Percentiles rank a stretch among this genome's conserved stretches.
phyloP scores from a whole-genome alignment of 2,113 vertebrate genomes.

The Patagioenas fasciata region DNA sequence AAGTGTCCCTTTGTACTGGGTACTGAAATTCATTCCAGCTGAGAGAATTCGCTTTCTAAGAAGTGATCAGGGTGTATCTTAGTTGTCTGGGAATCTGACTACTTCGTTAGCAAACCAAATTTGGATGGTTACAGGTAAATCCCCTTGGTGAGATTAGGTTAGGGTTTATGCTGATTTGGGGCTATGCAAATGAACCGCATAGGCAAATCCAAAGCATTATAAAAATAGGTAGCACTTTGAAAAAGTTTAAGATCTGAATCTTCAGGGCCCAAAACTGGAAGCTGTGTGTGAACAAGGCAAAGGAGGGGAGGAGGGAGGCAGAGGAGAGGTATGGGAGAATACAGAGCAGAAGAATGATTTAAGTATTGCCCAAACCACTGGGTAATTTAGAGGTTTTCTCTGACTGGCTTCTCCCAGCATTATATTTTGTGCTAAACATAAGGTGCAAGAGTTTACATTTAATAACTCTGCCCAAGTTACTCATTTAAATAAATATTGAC shows the following conservation, averaged over 20 bases:
- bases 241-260: conserved; percentile 41
- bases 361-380: not conserved
- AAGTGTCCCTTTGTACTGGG: not conserved
- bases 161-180: conserved; percentile 56
- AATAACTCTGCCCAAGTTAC: conserved; percentile 16
- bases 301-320: not conserved
- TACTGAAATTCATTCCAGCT: not conserved
- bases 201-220: conserved; percentile 58
- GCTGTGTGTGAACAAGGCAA: not conserved
- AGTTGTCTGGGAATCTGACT: conserved; percentile 45
- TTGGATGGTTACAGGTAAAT: conserved; percentile 35
- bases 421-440: not conserved
- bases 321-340: not conserved
- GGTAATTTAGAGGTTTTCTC: not conserved
- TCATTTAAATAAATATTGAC: conserved; percentile 9
- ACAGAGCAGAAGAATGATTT: not conserved
- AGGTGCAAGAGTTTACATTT: conserved; percentile 10
- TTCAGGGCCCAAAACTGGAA: not conserved
- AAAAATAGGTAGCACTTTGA: conserved; percentile 52
- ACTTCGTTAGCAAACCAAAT: conserved; percentile 64
- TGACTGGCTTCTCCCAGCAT: not conserved
- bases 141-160: conserved; percentile 49
- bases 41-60: conserved; percentile 52
- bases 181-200: conserved; percentile 24
- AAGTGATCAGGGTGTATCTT: conserved; percentile 21